phyloP scores from a whole-genome alignment of 1,140 invertebrate species.

The Euwallacea similis region DNA sequence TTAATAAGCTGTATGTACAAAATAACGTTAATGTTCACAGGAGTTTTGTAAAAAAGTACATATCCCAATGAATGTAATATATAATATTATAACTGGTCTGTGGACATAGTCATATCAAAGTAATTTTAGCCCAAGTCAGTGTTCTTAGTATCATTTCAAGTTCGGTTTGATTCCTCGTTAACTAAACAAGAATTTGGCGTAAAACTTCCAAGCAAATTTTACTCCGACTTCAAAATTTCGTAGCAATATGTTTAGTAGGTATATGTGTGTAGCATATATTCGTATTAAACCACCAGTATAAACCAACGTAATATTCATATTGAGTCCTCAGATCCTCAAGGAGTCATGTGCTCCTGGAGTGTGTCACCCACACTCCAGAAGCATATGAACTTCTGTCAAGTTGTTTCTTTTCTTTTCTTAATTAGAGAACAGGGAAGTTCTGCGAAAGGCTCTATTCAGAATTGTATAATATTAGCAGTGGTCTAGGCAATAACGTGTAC shows the following conservation, averaged over 20 bases:
- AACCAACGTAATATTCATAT: too few species aligned
- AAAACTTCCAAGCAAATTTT: not conserved
- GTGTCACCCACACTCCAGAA: too few species aligned
- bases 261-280: slow-evolving; percentile 53
- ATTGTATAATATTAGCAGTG: slow-evolving; percentile 54
- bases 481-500: slow-evolving; percentile 57
- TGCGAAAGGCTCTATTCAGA: slow-evolving; percentile 54
- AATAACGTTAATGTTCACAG: slow-evolving; percentile 13
- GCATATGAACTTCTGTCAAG: slow-evolving; percentile 1
- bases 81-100: slow-evolving; percentile 35
- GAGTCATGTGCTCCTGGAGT: too few species aligned
- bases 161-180: too few species aligned
- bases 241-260: slow-evolving; percentile 45
- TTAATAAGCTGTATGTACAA: slow-evolving; percentile 20
- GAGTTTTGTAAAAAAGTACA: slow-evolving; percentile 22
- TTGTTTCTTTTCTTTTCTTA: slow-evolving; percentile 3
- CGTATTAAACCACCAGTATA: slow-evolving; percentile 10
- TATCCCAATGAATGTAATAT: slow-evolving; percentile 30
- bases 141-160: too few species aligned
- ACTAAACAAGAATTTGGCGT: too few species aligned
- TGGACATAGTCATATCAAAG: slow-evolving; percentile 40
- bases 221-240: slow-evolving; percentile 45
- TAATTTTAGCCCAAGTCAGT: not conserved
- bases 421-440: not conserved
- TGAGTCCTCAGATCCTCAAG: not conserved